These are phyloP conservation scores for Leistus spinibarbis DNA, from an alignment of 2,888 invertebrate species.

Conservation along the genomic window DNA sequence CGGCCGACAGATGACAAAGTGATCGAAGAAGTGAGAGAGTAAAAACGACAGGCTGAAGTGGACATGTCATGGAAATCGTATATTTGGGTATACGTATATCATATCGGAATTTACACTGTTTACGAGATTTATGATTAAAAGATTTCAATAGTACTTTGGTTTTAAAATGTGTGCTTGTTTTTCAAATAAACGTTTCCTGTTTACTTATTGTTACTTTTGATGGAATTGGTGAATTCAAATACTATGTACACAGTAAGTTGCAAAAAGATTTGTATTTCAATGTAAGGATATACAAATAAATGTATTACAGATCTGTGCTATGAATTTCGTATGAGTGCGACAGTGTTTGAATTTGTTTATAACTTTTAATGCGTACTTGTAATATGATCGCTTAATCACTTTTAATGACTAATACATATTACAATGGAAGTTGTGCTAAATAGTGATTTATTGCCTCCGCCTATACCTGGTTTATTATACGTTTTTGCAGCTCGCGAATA, in stretches of 20 bases:
- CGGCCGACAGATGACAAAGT: neutral
- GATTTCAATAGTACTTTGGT: constrained; percentile 1
- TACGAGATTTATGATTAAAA: constrained; percentile 21
- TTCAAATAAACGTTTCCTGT: constrained; percentile 12
- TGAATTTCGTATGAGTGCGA: no score
- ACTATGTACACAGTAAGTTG: constrained; percentile 17
- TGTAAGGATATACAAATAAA: neutral
- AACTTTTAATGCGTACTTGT: neutral
- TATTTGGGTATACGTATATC: constrained; percentile 23
- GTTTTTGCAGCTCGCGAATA: neutral
- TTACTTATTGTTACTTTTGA: constrained; percentile 15
- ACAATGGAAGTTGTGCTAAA: neutral
- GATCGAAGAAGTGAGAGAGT: neutral
- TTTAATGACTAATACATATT: neutral
- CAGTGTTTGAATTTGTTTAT: neutral
- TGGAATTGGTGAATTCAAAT: constrained; percentile 13
- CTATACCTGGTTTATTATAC: neutral
- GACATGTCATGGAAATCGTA: constrained; percentile 32
- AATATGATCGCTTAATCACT: neutral
- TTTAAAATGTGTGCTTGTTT: constrained; percentile 21
- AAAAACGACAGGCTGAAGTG: constrained; percentile 1
- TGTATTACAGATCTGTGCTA: neutral
- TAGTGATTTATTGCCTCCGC: neutral
- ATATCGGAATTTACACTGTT: constrained; percentile 22
- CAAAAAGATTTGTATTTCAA: constrained; percentile 13